Evolutionary conservation across 2,797 vertebrate species (phyloP).

Genomic region (Leptodactylus fallax): DNA sequence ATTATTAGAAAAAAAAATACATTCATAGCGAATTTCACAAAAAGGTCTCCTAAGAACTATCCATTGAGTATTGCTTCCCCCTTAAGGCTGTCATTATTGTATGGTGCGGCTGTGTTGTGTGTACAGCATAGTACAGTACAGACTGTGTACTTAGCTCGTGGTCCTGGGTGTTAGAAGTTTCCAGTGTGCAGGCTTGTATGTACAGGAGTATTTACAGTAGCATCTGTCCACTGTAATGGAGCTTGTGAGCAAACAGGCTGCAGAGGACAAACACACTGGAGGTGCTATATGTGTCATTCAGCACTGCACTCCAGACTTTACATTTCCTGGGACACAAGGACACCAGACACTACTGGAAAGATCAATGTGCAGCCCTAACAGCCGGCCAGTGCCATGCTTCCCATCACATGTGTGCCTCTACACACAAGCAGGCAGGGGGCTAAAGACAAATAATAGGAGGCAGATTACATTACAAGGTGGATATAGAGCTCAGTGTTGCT

Average conservation of each 20-base stretch:
- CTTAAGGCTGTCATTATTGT: background rate
- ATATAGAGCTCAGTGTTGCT: background rate
- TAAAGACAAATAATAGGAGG: background rate
- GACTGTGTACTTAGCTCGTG: constrained; percentile 29
- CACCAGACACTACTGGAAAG: constrained; percentile 53
- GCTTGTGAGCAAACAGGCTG: constrained; percentile 39
- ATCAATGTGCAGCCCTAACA: constrained; percentile 29
- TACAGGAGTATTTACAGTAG: constrained; percentile 51
- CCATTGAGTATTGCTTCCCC: too few relatives aligned
- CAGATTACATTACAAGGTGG: constrained; percentile 38
- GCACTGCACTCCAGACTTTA: constrained; percentile 51
- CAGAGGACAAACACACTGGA: constrained; percentile 19
- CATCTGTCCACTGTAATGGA: constrained; percentile 39
- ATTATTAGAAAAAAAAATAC: background rate
- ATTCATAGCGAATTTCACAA: background rate
- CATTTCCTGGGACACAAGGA: constrained; percentile 52
- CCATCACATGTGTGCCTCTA: too few relatives aligned
- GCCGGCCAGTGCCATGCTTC: constrained; percentile 33
- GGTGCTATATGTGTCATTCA: constrained; percentile 43
- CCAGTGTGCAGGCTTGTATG: constrained; percentile 37
- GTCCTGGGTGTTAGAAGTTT: constrained; percentile 34
- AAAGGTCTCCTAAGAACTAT: too few relatives aligned
- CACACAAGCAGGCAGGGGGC: background rate
- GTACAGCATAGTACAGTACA: background rate
- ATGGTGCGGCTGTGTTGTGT: background rate